These are phyloP conservation scores for Bombus affinis DNA, from an alignment of 1,140 invertebrate species.

Conservation along the genomic window DNA sequence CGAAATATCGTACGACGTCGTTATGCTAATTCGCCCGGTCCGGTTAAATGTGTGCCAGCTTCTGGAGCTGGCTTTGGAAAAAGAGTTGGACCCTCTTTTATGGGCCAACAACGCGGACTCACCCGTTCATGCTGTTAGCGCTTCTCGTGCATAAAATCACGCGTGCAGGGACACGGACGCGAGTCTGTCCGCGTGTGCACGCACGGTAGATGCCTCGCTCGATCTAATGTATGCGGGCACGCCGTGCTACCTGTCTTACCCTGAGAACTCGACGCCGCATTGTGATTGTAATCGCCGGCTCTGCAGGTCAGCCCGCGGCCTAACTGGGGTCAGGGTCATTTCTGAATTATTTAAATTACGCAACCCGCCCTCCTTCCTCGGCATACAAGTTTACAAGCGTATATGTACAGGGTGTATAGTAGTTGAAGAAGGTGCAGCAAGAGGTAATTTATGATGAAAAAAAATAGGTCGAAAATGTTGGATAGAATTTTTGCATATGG, in stretches of 20 bases:
- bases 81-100: neutral
- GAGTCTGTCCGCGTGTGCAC: conserved; percentile 33
- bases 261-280: conserved; percentile 69
- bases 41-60: conserved; percentile 57
- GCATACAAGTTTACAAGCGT: neutral
- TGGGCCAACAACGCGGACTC: neutral
- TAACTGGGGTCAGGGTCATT: conserved; percentile 73
- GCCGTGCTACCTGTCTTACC: conserved; percentile 75
- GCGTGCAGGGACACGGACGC: neutral
- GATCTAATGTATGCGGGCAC: conserved; percentile 67
- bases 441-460: neutral
- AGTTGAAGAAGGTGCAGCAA: neutral
- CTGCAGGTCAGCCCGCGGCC: conserved; percentile 66
- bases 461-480: neutral
- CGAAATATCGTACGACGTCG: conserved; percentile 42
- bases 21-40: conserved; percentile 61
- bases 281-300: conserved; percentile 74
- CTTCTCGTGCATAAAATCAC: conserved; percentile 36
- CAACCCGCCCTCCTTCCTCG: conserved; percentile 54
- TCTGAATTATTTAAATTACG: conserved; percentile 75
- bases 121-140: neutral
- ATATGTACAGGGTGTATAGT: too few species aligned
- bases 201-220: conserved; percentile 38
- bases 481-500: neutral
- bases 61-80: neutral